Percentiles rank a stretch among this genome's conserved stretches.
Evolutionary conservation across 2,113 vertebrate genomes (phyloP).

Genomic region (Pundamilia nyererei): DNA sequence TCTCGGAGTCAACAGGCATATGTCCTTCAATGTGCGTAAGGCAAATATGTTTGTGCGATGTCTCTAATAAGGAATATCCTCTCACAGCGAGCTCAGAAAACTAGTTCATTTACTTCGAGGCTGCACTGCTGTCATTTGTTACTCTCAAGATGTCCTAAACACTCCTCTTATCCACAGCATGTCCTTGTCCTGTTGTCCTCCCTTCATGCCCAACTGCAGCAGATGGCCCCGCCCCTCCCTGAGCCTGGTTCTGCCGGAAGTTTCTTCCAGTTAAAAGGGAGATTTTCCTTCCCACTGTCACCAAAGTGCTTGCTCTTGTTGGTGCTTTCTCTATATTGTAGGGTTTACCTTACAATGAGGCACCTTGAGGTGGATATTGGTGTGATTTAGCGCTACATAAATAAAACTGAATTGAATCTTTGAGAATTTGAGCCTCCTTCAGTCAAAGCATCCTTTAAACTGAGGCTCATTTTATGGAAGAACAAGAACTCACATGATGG

Average conservation of each 20-base stretch:
- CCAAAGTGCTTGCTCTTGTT: neutral
- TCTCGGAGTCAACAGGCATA: neutral
- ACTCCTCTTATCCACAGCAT: neutral
- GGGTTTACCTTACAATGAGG: neutral
- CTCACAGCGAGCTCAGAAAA: neutral
- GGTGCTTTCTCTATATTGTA: neutral
- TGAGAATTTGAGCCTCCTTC: neutral
- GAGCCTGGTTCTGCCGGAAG: rapidly evolving
- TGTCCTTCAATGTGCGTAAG: neutral
- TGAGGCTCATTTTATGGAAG: neutral
- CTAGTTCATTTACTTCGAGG: neutral
- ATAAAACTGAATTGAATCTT: neutral
- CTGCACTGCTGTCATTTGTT: neutral
- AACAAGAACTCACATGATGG: neutral
- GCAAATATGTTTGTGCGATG: neutral
- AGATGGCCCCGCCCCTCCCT: neutral
- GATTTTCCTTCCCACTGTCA: neutral
- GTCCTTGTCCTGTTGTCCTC: neutral
- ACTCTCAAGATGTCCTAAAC: neutral
- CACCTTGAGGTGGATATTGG: neutral
- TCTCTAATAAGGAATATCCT: neutral
- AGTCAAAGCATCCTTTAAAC: neutral
- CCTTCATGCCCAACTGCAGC: rapidly evolving
- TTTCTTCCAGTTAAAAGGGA: neutral
- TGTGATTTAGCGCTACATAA: neutral